A percentile compares a stretch with the other conserved stretches of the same genome.
Conservation (phyloP, 1,140 invertebrate species). For the Drosophila jambulina region DNA sequence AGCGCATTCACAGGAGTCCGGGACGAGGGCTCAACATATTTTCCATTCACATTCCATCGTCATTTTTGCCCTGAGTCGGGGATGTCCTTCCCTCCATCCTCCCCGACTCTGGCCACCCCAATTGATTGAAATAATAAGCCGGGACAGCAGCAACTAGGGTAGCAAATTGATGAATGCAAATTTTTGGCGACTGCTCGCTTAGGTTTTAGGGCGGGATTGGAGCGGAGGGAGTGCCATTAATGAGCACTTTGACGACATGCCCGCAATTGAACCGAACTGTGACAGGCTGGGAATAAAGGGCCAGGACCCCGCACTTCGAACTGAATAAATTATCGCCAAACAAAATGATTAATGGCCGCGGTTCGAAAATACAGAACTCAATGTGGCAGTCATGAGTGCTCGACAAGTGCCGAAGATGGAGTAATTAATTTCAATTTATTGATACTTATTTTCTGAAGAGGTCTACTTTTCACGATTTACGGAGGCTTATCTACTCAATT, state of each 20-base stretch:
- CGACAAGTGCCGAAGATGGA: constrained; percentile 19
- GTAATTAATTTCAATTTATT: constrained; percentile 38
- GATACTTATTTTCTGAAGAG: not conserved
- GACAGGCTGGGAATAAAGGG: constrained; percentile 25
- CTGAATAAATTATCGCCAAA: constrained; percentile 39
- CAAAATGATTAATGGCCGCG: constrained; percentile 38
- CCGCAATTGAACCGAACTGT: constrained; percentile 60
- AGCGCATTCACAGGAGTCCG: constrained; percentile 12
- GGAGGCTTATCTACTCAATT: not conserved
- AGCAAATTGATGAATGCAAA: constrained; percentile 46
- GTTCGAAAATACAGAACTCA: constrained; percentile 17
- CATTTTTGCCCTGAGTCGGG: constrained; percentile 1
- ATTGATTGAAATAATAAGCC: constrained; percentile 48
- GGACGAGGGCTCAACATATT: constrained; percentile 18
- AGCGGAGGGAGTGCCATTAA: constrained; percentile 57
- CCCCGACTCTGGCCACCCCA: constrained; percentile 2
- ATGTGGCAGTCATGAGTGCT: constrained; percentile 19
- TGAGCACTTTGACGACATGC: constrained; percentile 57
- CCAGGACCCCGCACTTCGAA: constrained; percentile 6
- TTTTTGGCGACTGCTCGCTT: constrained; percentile 13
- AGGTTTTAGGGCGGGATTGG: constrained; percentile 7
- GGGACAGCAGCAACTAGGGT: constrained; percentile 19
- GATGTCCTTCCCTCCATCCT: not conserved
- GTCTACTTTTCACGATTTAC: not conserved
- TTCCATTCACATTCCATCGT: constrained; percentile 17